phyloP scores from a whole-genome alignment of 2,888 invertebrate genomes.

The Meandrusa payeni region DNA sequence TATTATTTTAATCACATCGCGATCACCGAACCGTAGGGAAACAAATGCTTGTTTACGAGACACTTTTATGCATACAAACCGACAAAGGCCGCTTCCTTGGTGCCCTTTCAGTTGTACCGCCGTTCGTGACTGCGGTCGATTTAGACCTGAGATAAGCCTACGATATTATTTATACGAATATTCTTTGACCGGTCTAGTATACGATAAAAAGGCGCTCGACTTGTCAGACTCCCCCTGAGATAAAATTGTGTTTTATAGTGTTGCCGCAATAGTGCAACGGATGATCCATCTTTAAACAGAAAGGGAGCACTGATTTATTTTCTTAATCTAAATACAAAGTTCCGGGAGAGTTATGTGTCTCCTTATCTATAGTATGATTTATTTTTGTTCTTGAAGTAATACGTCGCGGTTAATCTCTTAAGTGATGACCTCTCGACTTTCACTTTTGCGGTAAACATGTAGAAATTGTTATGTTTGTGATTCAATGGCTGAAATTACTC shows the following conservation, averaged over 20 bases:
- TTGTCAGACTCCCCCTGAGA: slow-evolving; percentile 36
- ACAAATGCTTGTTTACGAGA: slow-evolving; percentile 39
- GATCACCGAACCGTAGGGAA: slow-evolving; percentile 29
- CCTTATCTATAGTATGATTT: slow-evolving; percentile 16
- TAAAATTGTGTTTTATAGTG: slow-evolving; percentile 33
- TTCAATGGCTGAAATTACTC: too few relatives aligned
- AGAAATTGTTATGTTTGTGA: too few relatives aligned
- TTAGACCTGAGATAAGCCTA: slow-evolving; percentile 57
- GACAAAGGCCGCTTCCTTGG: slow-evolving; percentile 49
- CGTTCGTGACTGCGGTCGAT: slow-evolving; percentile 67
- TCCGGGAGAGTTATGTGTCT: slow-evolving; percentile 8
- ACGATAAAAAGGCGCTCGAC: slow-evolving; percentile 34
- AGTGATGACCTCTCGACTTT: slow-evolving; percentile 1
- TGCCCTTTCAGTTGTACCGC: slow-evolving; percentile 58
- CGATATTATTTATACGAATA: slow-evolving; percentile 56
- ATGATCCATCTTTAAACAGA: slow-evolving; percentile 18
- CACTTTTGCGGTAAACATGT: neutral
- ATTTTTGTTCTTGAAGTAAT: slow-evolving; percentile 7
- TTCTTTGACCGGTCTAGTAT: slow-evolving; percentile 34
- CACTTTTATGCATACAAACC: slow-evolving; percentile 47
- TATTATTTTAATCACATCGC: slow-evolving; percentile 30
- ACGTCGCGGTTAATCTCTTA: slow-evolving; percentile 6
- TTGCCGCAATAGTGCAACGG: slow-evolving; percentile 9
- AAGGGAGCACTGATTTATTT: slow-evolving; percentile 15
- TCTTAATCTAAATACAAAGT: slow-evolving; percentile 16